A percentile compares a stretch with the other conserved stretches of the same genome.
These are phyloP conservation scores for Hoplostethus mediterraneus DNA, from an alignment of 2,797 vertebrate species.

Conservation along the genomic window DNA sequence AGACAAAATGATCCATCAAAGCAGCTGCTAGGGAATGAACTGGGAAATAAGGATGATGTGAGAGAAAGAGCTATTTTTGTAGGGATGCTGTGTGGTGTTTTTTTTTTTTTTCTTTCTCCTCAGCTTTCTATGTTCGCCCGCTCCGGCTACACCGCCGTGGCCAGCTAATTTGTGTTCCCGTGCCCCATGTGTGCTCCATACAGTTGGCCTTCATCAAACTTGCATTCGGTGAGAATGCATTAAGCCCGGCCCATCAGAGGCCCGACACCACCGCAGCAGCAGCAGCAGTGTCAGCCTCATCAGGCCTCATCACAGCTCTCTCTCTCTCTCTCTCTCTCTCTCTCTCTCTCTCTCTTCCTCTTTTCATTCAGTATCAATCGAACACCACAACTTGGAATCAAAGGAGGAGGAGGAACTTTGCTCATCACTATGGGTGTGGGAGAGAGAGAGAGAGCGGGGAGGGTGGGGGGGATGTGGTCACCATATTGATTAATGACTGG, in stretches of 20 bases:
- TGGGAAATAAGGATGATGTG: conserved; percentile 73
- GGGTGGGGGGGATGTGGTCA: conserved; percentile 56
- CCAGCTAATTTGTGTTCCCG: conserved; percentile 58
- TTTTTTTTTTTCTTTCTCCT: conserved; percentile 28
- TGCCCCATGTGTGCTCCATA: conserved; percentile 45
- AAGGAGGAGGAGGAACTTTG: conserved; percentile 36
- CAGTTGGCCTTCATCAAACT: conserved; percentile 68
- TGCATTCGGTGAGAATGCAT: conserved; percentile 52
- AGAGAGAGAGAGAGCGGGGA: conserved; percentile 50
- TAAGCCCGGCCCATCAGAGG: conserved; percentile 47
- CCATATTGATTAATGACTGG: conserved; percentile 78
- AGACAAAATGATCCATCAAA: conserved; percentile 84
- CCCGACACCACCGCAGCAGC: conserved; percentile 18
- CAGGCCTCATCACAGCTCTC: conserved; percentile 55
- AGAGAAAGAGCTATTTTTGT: conserved; percentile 75
- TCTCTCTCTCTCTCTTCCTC: conserved; percentile 28
- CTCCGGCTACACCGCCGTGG: conserved; percentile 32
- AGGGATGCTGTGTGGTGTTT: conserved; percentile 44
- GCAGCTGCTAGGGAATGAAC: conserved; percentile 73
- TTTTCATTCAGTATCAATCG: conserved; percentile 25
- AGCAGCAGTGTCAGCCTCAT: conserved; percentile 47
- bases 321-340: conserved; percentile 37
- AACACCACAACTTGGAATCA: conserved; percentile 41
- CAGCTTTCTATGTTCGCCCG: conserved; percentile 26
- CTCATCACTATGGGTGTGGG: conserved; percentile 56